Percentiles rank a stretch among this genome's conserved stretches.
Conservation (phyloP, 2,888 invertebrate genomes). For the Agrilus biguttatus region DNA sequence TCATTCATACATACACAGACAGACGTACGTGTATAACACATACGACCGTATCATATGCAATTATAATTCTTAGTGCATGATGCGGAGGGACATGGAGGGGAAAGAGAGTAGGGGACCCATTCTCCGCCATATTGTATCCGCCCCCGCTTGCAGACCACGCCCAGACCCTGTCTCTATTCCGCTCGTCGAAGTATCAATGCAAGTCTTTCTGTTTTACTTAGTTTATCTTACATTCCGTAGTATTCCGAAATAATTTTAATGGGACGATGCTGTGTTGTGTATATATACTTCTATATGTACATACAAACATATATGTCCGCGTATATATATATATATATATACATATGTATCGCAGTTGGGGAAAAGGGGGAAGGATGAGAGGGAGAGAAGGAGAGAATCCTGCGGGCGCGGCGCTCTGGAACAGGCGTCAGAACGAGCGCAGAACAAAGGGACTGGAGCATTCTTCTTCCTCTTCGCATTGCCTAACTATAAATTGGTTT, state of each 20-base stretch:
- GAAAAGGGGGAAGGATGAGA: no score
- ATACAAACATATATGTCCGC: no score
- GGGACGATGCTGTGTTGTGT: conserved; percentile 19
- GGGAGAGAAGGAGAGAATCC: conserved; percentile 12
- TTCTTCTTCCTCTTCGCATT: not conserved
- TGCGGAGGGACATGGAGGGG: conserved; percentile 24
- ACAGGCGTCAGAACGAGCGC: not conserved
- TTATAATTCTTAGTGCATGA: conserved; percentile 32
- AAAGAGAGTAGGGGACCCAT: conserved; percentile 23
- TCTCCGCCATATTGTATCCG: conserved; percentile 34
- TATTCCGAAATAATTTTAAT: conserved; percentile 32
- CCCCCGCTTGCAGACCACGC: conserved; percentile 29
- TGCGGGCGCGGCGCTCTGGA: not conserved
- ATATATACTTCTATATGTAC: conserved; percentile 15
- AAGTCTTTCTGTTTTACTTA: conserved; percentile 20
- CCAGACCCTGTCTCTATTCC: conserved; percentile 19
- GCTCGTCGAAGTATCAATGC: conserved; percentile 11
- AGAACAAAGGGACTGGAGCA: not conserved
- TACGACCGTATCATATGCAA: conserved; percentile 26
- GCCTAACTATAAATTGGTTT: not conserved
- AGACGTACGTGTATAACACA: conserved; percentile 5
- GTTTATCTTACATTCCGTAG: conserved; percentile 27
- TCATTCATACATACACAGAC: conserved; percentile 24
- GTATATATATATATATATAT: no score
- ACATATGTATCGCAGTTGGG: no score